Evolutionary conservation across 2,888 invertebrate species (phyloP).

Genomic region (Melikaiella ostensackeni): DNA sequence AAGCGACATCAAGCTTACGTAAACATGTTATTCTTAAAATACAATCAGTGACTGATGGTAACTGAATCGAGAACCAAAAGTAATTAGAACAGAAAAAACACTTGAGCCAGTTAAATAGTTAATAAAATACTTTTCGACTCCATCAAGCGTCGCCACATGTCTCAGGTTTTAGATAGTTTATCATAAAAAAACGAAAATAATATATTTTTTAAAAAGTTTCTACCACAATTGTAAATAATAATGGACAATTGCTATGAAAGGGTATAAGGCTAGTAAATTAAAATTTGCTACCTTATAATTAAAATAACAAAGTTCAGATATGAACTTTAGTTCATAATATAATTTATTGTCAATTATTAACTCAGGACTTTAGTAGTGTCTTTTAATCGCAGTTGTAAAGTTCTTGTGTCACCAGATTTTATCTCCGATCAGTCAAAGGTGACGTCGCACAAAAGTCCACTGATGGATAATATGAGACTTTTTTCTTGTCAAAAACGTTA

Average conservation of each 20-base stretch:
- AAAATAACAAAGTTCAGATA: neutral
- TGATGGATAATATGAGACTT: neutral
- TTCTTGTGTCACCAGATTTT: constrained; percentile 30
- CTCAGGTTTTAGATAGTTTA: constrained; percentile 3
- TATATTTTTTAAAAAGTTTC: neutral
- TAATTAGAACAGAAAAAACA: neutral
- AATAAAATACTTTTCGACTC: no score
- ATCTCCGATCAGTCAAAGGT: constrained; percentile 40
- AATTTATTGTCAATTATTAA: neutral
- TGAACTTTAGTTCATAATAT: neutral
- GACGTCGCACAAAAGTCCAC: neutral
- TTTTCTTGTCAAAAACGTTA: neutral
- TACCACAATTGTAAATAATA: neutral
- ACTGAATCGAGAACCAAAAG: neutral
- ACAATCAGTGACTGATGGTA: neutral
- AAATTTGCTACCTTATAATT: neutral
- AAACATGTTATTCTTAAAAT: neutral
- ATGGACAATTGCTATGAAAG: neutral
- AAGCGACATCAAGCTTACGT: no score
- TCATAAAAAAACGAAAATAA: neutral
- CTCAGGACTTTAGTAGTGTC: neutral
- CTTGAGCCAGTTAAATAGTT: neutral
- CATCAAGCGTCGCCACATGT: no score
- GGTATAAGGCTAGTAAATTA: neutral
- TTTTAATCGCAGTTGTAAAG: neutral